Evolutionary conservation across 2,797 vertebrate species (phyloP), one percentile per base, ranked within the genome.

Genomic region (Leptoclinus maculatus): DNA sequence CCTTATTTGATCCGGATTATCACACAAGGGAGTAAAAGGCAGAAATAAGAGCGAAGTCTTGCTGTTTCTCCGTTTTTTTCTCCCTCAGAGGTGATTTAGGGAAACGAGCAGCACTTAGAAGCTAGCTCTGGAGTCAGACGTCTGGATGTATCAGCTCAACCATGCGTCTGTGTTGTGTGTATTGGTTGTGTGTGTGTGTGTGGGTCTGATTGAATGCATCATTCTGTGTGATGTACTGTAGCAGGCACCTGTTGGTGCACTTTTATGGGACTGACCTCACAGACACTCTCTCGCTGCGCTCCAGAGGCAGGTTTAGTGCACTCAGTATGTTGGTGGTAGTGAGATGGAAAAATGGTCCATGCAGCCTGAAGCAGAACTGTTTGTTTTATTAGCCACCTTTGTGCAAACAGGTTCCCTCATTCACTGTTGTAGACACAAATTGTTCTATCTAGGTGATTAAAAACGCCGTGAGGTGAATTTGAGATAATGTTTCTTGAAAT

Each of bases 251-350:
- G 89, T 90, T 89, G 87, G 62, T 82, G 76, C 82, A 76, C 83
- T 88, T 93, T 91, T 92, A 93, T 88, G 79, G 78, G 78, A 78
- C 45, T 92, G 91, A 92, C 91, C 92, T 90, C 89, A 68, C 86
- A 88, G 74, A 89, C 86, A 74, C 91, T 88, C 91, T 91, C 89
- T 82, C 81, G n/a, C 88, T 91, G 90, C 25, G 82, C 88, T 86
- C 69, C 88, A 88, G 85, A 86, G 49, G 43, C 83, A 83, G 74
- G 83, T 90, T 88, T 85, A 89, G 82, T 88, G 85, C 84, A 82
- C 84, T 89, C 83, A 84, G 81, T 83, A 59, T 88, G 89, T 83
- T 78, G 78, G 65, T 79, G 80, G 80, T 82, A 72, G 76, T 83
- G 83, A 91, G 78, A 88, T 83, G 84, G 86, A 90, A 88, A 90